Percentiles rank a stretch among this genome's conserved stretches.
Evolutionary conservation across 2,888 invertebrate genomes (phyloP).

Genomic region (Megastigmus dorsalis): DNA sequence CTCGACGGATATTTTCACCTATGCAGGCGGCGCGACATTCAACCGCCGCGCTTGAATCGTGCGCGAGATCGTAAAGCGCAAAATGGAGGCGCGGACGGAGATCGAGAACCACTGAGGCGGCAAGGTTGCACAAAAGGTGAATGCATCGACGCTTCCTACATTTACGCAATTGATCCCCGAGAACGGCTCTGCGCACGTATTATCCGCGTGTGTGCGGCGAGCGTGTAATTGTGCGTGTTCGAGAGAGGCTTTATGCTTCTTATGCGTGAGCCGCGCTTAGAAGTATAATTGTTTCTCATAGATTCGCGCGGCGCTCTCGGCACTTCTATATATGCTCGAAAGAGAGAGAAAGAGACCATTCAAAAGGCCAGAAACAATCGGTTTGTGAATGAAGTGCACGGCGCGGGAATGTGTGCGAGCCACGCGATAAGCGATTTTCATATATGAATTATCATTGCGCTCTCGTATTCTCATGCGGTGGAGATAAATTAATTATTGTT

Average conservation of each 20-base stretch:
- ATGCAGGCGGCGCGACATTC: not conserved
- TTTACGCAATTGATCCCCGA: slow-evolving; percentile 68
- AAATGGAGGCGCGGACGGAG: slow-evolving; percentile 16
- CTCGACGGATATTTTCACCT: too few species aligned
- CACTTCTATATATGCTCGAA: too few species aligned
- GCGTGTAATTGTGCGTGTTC: slow-evolving; percentile 38
- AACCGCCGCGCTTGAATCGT: too few species aligned
- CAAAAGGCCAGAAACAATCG: slow-evolving; percentile 51
- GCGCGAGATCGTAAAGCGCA: too few species aligned
- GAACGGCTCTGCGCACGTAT: not conserved
- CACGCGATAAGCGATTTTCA: not conserved
- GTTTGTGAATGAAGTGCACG: slow-evolving; percentile 58
- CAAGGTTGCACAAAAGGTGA: slow-evolving; percentile 71
- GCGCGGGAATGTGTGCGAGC: not conserved
- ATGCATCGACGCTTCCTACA: slow-evolving; percentile 72
- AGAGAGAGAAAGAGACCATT: too few species aligned
- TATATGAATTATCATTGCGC: not conserved
- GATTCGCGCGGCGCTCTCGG: too few species aligned
- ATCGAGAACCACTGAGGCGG: slow-evolving; percentile 59
- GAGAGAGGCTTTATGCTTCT: not conserved
- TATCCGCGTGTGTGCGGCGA: slow-evolving; percentile 33
- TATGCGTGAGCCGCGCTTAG: slow-evolving; percentile 38
- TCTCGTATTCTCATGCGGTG: not conserved
- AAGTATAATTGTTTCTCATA: slow-evolving; percentile 60
- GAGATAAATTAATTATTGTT: slow-evolving; percentile 3